phyloP scores from a whole-genome alignment of 2,888 invertebrate genomes.

The Alviniconcha strummeri region DNA sequence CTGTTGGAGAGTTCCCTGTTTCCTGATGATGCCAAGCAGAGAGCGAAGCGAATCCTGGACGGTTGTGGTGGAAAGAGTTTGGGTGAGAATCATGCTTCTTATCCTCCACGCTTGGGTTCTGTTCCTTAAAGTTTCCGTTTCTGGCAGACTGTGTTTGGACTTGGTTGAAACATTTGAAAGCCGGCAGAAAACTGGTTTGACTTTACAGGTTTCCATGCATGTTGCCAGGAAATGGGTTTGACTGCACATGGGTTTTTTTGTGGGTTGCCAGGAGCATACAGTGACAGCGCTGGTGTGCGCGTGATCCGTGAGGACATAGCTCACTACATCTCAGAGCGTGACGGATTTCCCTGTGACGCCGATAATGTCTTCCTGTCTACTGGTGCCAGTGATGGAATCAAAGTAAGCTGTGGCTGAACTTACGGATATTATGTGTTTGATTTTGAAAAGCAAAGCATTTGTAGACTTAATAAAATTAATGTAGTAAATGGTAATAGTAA shows the following conservation, averaged over 20 bases:
- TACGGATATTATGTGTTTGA: too few species aligned
- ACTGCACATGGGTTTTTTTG: too few species aligned
- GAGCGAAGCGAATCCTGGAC: conserved; percentile 80
- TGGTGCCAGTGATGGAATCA: conserved; percentile 95
- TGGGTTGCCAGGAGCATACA: conserved; percentile 84
- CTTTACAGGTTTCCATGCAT: too few species aligned
- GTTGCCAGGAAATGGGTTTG: too few species aligned
- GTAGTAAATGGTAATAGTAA: too few species aligned
- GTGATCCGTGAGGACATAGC: conserved; percentile 90
- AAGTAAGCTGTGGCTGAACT: conserved; percentile 76
- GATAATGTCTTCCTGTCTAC: conserved; percentile 88
- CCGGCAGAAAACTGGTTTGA: too few species aligned
- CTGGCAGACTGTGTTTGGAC: too few species aligned
- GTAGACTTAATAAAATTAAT: too few species aligned
- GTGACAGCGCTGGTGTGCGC: conserved; percentile 92
- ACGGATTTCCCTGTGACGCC: conserved; percentile 86
- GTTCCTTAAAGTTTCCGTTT: too few species aligned
- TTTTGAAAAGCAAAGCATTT: too few species aligned
- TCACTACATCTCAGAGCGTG: conserved; percentile 84
- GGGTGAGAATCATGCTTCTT: conserved; percentile 66
- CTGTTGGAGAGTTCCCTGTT: conserved; percentile 84
- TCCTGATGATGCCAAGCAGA: conserved; percentile 88
- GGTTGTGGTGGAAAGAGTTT: conserved; percentile 87
- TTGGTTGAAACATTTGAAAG: too few species aligned
- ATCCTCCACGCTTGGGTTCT: too few species aligned